Evolutionary conservation across 2,797 vertebrate genomes (phyloP).

Genomic region (Philypnodon macrostomus): DNA sequence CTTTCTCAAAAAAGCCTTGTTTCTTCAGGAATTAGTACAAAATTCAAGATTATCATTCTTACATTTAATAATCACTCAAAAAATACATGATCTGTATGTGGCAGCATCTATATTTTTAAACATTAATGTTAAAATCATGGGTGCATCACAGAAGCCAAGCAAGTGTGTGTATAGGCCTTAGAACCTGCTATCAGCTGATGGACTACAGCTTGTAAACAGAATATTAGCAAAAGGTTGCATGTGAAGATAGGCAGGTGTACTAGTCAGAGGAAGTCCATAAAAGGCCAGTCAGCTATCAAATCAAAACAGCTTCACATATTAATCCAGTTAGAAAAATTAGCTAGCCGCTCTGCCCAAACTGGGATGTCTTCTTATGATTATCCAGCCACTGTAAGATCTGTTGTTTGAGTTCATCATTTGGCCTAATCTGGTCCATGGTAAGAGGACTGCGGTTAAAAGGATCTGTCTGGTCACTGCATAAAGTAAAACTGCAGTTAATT

Average conservation of each 20-base stretch:
- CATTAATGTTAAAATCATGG: constrained; percentile 22
- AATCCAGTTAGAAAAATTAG: constrained; percentile 27
- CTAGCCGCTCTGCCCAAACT: constrained; percentile 83
- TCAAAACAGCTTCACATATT: constrained; percentile 45
- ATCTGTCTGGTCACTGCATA: constrained; percentile 93
- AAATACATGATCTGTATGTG: constrained; percentile 21
- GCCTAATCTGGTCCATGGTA: constrained; percentile 99
- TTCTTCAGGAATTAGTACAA: too few species aligned
- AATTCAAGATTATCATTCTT: too few species aligned
- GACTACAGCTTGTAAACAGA: constrained; percentile 38
- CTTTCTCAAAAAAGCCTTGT: too few species aligned
- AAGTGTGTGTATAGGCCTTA: constrained; percentile 30
- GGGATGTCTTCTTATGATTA: constrained; percentile 86
- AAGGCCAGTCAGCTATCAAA: constrained; percentile 24
- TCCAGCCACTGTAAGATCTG: constrained; percentile 92
- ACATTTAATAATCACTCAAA: constrained; percentile 12
- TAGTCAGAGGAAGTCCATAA: constrained; percentile 42
- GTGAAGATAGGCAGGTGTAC: constrained; percentile 33
- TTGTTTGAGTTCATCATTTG: constrained; percentile 92
- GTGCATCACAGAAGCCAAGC: constrained; percentile 27
- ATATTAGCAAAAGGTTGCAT: constrained; percentile 40
- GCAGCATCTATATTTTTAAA: constrained; percentile 10
- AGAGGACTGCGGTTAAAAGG: constrained; percentile 98
- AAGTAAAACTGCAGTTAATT: constrained; percentile 17
- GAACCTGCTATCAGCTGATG: constrained; percentile 36